Base-by-base conservation (phyloP, 1,140 invertebrate species). In the Goniozus legneri region DNA sequence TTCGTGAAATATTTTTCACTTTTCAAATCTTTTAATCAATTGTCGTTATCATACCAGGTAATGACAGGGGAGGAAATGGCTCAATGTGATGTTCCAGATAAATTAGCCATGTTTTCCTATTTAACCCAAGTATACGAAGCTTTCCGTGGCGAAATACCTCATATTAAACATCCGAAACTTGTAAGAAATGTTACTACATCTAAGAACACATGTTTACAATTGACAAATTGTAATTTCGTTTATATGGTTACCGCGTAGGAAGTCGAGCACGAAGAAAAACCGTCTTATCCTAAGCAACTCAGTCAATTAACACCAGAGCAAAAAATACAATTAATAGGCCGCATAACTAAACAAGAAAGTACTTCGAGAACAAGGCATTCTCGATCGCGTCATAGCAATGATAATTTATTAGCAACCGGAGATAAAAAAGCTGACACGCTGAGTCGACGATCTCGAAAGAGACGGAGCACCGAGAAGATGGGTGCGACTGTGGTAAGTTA, bases 41-140 rank as follows among this genome's bases (percentile, higher is more conserved):
- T 27, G 4, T 27, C 4, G 24, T 27, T 27, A 6, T 6, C 34
- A 14, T 60, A 64, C 24, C 40, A 83, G 81, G 73, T 87, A 30
- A 88, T 93, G 85, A 86, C 82, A 18, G 89, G 84, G n/a, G 77
- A 82, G 52, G 90, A 93, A 68, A 89, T 92, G 77, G 79, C 84
- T 2, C 77, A 83, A 32, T 81, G 82, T 54, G 80, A 82, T 14
- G 77, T 82, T 30, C 84, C 87, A 8, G 90, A 94, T 65, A 86
- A 85, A 58, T 76, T 88, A 20, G 77, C 81, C 2, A 87, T 92
- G 82, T 80, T 91, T 30, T 84, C 86, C 33, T 95, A 95, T 66
- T 74, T 95, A 32, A 86, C 89, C n/a, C 88, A 92, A 78, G 82
- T 95, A 52, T 92, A 91, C 67, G 86, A 92, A 62, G 80, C 82